Conservation (phyloP, 1,140 invertebrate genomes). For the Grapholita molesta region DNA sequence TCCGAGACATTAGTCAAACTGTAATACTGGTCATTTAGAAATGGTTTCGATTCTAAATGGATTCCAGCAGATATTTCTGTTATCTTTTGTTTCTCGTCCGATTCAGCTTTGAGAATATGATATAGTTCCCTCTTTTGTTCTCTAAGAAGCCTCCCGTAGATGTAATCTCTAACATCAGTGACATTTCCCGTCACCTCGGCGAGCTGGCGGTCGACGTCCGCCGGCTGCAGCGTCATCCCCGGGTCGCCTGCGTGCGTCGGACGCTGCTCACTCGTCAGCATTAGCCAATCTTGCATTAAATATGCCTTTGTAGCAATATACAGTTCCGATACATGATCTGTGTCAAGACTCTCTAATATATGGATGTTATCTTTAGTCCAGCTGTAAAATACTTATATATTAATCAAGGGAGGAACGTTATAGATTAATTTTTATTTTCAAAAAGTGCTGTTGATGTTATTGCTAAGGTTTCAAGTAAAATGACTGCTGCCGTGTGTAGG, state of each 20-base stretch:
- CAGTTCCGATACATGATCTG: slow-evolving; percentile 18
- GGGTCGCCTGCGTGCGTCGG: neutral
- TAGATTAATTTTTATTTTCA: too few species aligned
- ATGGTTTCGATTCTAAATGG: neutral
- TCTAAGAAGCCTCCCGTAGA: slow-evolving; percentile 28
- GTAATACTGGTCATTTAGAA: neutral
- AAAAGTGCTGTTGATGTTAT: too few species aligned
- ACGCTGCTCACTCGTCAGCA: slow-evolving; percentile 30
- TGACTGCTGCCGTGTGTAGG: too few species aligned
- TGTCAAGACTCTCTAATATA: neutral
- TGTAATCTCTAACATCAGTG: slow-evolving; percentile 54
- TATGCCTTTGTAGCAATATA: slow-evolving; percentile 43
- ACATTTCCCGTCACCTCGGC: slow-evolving; percentile 35
- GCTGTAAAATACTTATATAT: neutral
- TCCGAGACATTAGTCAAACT: neutral
- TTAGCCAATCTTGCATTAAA: slow-evolving; percentile 35
- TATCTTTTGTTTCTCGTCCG: neutral
- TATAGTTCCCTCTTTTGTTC: slow-evolving; percentile 35
- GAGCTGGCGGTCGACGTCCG: slow-evolving; percentile 36
- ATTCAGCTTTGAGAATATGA: neutral
- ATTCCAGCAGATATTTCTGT: neutral
- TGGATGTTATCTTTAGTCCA: neutral
- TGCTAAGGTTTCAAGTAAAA: too few species aligned
- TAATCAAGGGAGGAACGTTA: neutral
- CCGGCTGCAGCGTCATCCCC: slow-evolving; percentile 20